Base-by-base conservation (phyloP, 1,140 invertebrate species). In the Cyclargus thomasi region DNA sequence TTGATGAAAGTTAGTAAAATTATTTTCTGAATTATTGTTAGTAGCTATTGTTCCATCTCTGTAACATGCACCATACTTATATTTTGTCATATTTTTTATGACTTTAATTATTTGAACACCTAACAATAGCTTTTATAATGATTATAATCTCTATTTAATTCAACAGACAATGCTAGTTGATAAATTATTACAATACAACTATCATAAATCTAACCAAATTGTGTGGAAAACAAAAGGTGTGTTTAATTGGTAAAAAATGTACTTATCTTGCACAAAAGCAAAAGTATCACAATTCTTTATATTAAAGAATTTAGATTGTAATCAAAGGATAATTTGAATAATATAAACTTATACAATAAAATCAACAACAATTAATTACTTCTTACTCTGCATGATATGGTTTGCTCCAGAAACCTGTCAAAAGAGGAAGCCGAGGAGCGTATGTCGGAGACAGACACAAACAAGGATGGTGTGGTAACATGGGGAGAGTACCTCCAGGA, bases 351-450 rank as follows among this genome's bases (percentile, higher is more conserved):
- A n/a, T n/a, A n/a, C n/a, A n/a, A n/a, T n/a, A n/a, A n/a, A n/a
- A n/a, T n/a, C n/a, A n/a, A 23, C 1, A 23, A 29, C 5, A 7
- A 29, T 7, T 29, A 29, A 29, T 29, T 29, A 3, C 29, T 29
- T 29, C 8, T 29, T 29, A 7, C 29, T 29, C 2, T 23, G 8
- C 29, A 29, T 4, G 29, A 62, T 21, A n/a, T n/a, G 36, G 6
- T 20, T 63, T 65, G 10, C 67, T 67, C 17, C 39, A 97, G 96
- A 77, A 96, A 95, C 91, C 86, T 99, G 0, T 96, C 97, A 0
- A 92, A 94, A 72, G 97, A 98, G 86, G 97, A 99, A 87, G 96
- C 96, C 0, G 91, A 94, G 64, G 97, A 98, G 85, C 92, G 96
- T 59, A 92, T 98, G 70, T 93, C 96, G 74, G 97, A 98, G 84